Evolutionary conservation across 2,888 invertebrate species (phyloP).

Genomic region (Lissocephala sabroskyi): DNA sequence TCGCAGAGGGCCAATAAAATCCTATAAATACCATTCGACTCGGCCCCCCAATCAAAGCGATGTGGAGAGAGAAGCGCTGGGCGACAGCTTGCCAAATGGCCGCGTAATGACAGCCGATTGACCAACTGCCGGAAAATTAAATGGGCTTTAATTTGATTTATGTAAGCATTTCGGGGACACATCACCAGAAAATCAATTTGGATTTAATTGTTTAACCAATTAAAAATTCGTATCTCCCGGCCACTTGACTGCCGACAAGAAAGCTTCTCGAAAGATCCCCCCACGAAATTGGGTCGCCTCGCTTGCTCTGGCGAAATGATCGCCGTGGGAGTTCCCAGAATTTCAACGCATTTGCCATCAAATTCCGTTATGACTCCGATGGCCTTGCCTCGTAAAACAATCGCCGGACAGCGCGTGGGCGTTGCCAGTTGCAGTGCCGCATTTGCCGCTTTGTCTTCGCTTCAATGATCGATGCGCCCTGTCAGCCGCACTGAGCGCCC

Average conservation of each 20-base stretch:
- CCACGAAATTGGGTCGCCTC: no score
- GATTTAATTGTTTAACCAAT: no score
- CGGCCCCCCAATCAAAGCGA: neutral
- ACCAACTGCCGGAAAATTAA: slow-evolving; percentile 27
- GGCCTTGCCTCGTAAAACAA: slow-evolving; percentile 46
- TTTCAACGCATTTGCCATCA: no score
- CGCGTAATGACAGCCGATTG: slow-evolving; percentile 1
- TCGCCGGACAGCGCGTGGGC: slow-evolving; percentile 9
- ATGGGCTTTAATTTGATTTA: slow-evolving; percentile 30
- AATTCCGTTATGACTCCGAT: slow-evolving; percentile 14
- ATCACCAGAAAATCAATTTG: no score
- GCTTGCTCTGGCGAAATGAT: no score
- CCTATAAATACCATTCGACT: slow-evolving; percentile 19
- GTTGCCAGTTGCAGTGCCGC: neutral
- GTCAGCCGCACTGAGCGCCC: neutral
- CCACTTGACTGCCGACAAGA: no score
- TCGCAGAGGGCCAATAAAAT: slow-evolving; percentile 25
- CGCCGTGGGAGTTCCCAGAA: no score
- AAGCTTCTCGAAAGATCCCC: no score
- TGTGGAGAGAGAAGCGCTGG: no score
- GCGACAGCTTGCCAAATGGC: slow-evolving; percentile 15
- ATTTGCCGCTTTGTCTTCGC: neutral
- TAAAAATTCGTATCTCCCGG: no score
- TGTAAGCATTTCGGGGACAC: no score
- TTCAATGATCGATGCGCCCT: neutral